A percentile compares a stretch with the other conserved stretches of the same genome.
Evolutionary conservation across 1,140 invertebrate genomes (phyloP).

Genomic region (Arion vulgaris): DNA sequence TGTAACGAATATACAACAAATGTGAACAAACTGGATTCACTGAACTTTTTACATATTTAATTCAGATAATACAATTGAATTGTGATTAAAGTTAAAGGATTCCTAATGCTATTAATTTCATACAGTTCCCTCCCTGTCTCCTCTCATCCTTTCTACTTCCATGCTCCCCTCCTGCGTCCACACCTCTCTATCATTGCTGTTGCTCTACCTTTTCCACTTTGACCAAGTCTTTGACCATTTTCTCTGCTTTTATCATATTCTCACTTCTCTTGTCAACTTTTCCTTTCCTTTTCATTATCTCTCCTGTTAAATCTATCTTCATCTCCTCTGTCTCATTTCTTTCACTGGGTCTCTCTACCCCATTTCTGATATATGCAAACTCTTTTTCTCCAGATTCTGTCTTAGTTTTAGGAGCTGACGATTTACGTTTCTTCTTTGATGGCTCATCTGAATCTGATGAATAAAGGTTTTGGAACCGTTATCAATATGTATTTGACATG

Average conservation of each 20-base stretch:
- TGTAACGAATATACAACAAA: too few species aligned
- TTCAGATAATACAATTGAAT: too few species aligned
- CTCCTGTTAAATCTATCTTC: not conserved
- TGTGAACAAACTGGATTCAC: too few species aligned
- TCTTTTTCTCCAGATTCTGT: not conserved
- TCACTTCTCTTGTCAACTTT: not conserved
- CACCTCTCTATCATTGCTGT: slow-evolving; percentile 7
- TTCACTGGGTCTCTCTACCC: not conserved
- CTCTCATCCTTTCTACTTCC: not conserved
- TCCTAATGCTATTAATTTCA: not conserved
- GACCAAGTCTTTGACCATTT: not conserved
- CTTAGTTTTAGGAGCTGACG: not conserved
- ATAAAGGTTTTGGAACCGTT: not conserved
- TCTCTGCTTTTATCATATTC: not conserved
- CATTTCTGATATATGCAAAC: slow-evolving; percentile 5
- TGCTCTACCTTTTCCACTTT: not conserved
- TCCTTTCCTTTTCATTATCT: too few species aligned
- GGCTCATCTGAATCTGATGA: not conserved
- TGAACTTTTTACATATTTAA: too few species aligned
- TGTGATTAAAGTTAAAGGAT: too few species aligned
- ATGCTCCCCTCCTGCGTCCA: not conserved
- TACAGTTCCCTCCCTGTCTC: slow-evolving; percentile 12
- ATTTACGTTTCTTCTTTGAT: not conserved
- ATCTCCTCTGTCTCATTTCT: slow-evolving; percentile 16
- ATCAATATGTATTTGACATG: too few species aligned